Percentiles rank a stretch among this genome's conserved stretches.
Conservation (phyloP, 2,888 invertebrate species). For the Melolontha melolontha region DNA sequence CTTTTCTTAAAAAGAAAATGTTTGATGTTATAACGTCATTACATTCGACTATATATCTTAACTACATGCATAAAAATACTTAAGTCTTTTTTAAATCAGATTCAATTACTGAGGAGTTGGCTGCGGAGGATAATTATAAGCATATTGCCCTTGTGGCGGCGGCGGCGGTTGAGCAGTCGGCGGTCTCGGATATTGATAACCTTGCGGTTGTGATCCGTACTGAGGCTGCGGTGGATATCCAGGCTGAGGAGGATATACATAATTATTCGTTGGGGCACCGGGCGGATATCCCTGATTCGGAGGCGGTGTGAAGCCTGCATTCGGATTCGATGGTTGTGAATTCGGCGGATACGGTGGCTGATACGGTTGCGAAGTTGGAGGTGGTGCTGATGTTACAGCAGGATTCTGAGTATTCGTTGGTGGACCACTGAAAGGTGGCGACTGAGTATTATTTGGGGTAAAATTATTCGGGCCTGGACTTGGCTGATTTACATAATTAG, state of each 20-base stretch:
- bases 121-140: slow-evolving; percentile 84
- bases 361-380: slow-evolving; percentile 69
- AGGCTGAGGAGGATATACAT: slow-evolving; percentile 72
- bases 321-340: slow-evolving; percentile 65
- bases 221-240: slow-evolving; percentile 72
- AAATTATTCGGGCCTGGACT: slow-evolving; percentile 68
- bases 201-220: slow-evolving; percentile 72
- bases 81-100: slow-evolving; percentile 10
- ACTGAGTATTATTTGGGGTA: slow-evolving; percentile 66
- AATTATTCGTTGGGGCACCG: slow-evolving; percentile 57
- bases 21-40: no score
- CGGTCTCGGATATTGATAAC: slow-evolving; percentile 75
- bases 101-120: slow-evolving; percentile 72
- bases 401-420: slow-evolving; percentile 65
- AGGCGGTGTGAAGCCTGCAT: slow-evolving; percentile 67
- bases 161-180: slow-evolving; percentile 78
- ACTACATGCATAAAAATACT: not conserved
- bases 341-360: slow-evolving; percentile 69
- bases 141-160: slow-evolving; percentile 80
- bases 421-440: slow-evolving; percentile 73
- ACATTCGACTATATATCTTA: no score
- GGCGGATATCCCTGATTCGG: slow-evolving; percentile 61
- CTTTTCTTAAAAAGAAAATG: no score
- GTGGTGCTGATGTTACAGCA: slow-evolving; percentile 68
- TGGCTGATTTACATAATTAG: slow-evolving; percentile 71